phyloP scores from a whole-genome alignment of 2,888 invertebrate genomes.

The Scaptomyza reducta region DNA sequence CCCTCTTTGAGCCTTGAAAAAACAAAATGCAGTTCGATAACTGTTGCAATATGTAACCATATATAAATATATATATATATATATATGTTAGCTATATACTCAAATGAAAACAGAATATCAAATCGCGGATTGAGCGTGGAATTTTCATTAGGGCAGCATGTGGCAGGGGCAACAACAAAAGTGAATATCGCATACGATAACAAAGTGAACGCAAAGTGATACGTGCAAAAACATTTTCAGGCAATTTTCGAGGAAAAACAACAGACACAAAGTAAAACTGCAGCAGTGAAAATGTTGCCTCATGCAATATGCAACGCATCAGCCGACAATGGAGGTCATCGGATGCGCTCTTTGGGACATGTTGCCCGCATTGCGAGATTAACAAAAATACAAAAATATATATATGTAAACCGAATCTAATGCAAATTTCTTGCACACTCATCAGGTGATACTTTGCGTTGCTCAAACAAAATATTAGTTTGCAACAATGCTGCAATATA shows the following conservation, averaged over 20 bases:
- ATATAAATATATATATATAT: too few relatives aligned
- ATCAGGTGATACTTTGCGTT: constrained; percentile 33
- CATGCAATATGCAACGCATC: constrained; percentile 42
- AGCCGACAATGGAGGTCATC: constrained; percentile 29
- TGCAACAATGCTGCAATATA: constrained; percentile 33
- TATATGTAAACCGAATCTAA: background rate
- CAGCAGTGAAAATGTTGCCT: constrained; percentile 4
- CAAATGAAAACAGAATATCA: constrained; percentile 35
- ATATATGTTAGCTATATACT: too few relatives aligned
- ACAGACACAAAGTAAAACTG: constrained; percentile 4
- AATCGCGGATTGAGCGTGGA: constrained; percentile 25
- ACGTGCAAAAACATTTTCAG: constrained; percentile 20
- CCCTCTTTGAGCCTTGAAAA: background rate
- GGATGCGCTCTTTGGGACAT: constrained; percentile 16
- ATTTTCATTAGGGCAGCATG: background rate
- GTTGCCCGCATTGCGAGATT: constrained; percentile 12
- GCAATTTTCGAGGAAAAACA: constrained; percentile 5
- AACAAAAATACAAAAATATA: background rate
- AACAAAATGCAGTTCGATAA: background rate
- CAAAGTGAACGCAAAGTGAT: constrained; percentile 24
- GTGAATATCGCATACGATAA: constrained; percentile 19
- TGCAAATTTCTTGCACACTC: constrained; percentile 16
- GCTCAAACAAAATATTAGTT: constrained; percentile 24
- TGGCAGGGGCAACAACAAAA: background rate
- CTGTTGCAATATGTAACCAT: background rate